A percentile compares a stretch with the other conserved stretches of the same genome.
Conservation (phyloP, 1,140 invertebrate species). For the Heliconius melpomene region DNA sequence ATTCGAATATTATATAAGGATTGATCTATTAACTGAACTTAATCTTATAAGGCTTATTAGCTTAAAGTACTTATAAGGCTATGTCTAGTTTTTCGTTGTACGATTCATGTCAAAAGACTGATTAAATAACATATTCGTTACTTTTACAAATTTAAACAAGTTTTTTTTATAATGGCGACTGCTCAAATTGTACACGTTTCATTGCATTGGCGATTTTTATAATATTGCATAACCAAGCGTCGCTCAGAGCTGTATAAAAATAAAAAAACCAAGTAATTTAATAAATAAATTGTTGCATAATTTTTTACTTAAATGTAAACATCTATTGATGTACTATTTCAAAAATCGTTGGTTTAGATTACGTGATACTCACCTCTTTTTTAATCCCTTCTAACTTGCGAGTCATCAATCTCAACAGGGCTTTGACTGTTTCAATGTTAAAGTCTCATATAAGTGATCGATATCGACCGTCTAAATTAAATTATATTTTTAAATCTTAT, state of each 20-base stretch:
- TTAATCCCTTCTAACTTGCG: not conserved
- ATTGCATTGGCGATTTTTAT: not conserved
- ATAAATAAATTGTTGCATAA: not conserved
- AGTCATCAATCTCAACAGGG: not conserved
- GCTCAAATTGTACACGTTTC: not conserved
- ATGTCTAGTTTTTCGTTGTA: not conserved
- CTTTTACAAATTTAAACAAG: not conserved
- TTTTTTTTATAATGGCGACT: not conserved
- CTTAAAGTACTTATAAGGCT: not conserved
- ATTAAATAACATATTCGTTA: not conserved
- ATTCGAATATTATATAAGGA: not conserved
- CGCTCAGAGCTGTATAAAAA: not conserved
- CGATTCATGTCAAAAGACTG: not conserved
- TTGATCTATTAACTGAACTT: not conserved
- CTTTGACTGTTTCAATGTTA: not conserved
- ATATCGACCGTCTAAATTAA: not conserved
- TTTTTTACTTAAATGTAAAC: not conserved
- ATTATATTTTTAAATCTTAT: too few relatives aligned
- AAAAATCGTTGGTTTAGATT: not conserved
- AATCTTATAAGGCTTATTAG: too few relatives aligned
- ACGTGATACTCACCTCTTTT: not conserved
- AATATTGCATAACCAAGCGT: not conserved
- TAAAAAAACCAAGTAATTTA: not conserved
- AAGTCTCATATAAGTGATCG: not conserved
- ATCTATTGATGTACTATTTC: not conserved